A percentile compares a stretch with the other conserved stretches of the same genome.
Evolutionary conservation across 2,888 invertebrate species (phyloP).

Genomic region (Seira musarum): DNA sequence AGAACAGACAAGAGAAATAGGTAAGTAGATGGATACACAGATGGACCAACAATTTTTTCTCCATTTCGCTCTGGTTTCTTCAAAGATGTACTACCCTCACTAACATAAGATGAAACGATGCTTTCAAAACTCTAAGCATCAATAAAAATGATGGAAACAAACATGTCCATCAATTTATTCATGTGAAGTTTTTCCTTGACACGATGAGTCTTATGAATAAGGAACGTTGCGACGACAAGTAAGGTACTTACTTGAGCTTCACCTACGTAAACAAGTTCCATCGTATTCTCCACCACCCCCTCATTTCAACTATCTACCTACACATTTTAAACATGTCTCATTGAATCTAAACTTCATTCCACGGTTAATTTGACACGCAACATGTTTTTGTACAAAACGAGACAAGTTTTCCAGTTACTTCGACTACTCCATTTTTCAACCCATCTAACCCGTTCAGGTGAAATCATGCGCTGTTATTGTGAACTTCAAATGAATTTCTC

Average conservation of each 20-base stretch:
- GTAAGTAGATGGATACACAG: background rate
- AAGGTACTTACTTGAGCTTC: background rate
- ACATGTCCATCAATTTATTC: slow-evolving; percentile 10
- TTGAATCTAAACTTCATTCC: too few species aligned
- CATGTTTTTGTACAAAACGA: too few species aligned
- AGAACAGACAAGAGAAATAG: background rate
- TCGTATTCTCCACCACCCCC: background rate
- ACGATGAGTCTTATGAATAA: background rate
- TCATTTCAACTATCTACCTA: background rate
- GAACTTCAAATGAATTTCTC: too few species aligned
- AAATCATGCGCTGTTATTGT: too few species aligned
- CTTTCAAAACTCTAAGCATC: slow-evolving; percentile 1
- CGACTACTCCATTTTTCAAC: too few species aligned
- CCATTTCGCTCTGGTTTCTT: background rate
- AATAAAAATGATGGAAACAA: slow-evolving; percentile 7
- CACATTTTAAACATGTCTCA: background rate
- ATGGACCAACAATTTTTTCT: background rate
- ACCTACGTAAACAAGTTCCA: too few species aligned
- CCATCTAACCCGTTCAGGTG: too few species aligned
- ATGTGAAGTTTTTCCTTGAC: background rate
- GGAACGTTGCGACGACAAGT: background rate
- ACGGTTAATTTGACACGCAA: too few species aligned
- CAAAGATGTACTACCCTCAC: background rate
- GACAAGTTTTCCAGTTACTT: too few species aligned
- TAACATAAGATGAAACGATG: background rate